Evolutionary conservation across 2,797 vertebrate genomes (phyloP).

Genomic region (Halcyon leucocephala): DNA sequence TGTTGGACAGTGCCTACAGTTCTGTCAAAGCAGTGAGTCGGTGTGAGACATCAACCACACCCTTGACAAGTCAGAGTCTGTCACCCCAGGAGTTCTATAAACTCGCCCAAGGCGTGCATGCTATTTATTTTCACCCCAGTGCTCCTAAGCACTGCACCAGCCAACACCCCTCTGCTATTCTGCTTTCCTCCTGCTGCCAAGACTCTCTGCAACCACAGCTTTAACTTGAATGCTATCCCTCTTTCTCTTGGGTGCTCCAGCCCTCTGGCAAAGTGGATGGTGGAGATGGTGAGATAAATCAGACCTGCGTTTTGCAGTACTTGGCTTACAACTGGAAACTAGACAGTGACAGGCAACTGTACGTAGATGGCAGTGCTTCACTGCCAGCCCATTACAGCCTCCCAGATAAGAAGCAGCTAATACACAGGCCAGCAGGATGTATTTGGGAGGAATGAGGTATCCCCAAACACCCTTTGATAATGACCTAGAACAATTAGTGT

Average conservation of each 20-base stretch:
- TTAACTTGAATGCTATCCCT: not conserved
- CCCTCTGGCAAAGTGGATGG: not conserved
- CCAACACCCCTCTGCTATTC: conserved; percentile 14
- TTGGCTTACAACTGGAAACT: not conserved
- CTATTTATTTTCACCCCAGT: not conserved
- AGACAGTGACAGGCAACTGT: not conserved
- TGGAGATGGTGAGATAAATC: not conserved
- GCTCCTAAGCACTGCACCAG: not conserved
- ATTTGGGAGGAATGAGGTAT: not conserved
- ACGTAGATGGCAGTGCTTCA: conserved; percentile 35
- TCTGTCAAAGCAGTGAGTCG: not conserved
- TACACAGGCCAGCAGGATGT: not conserved
- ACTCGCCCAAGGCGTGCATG: not conserved
- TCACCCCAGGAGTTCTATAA: not conserved
- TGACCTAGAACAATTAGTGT: not conserved
- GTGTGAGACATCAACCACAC: conserved; percentile 18
- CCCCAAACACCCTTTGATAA: not conserved
- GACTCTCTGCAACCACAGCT: not conserved
- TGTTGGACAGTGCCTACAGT: not conserved
- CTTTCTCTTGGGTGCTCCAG: not conserved
- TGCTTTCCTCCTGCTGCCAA: not conserved
- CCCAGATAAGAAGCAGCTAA: not conserved
- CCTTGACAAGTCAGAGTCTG: not conserved
- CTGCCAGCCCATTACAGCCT: not conserved
- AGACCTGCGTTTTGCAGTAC: not conserved